Base-by-base conservation (phyloP, 2,888 invertebrate genomes). In the Apamea anceps region DNA sequence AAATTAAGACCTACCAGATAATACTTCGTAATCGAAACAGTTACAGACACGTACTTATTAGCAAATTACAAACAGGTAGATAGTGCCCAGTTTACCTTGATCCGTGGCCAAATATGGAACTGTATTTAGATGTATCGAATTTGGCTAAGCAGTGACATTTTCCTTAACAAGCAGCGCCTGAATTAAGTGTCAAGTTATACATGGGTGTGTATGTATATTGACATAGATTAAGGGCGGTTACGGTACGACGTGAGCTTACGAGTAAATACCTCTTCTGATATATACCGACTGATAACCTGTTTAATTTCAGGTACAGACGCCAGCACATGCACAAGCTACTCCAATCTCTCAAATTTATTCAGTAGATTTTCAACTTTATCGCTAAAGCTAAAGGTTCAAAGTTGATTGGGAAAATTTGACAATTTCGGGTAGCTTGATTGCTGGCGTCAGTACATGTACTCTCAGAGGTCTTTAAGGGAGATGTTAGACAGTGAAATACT, bases 291-390 rank as follows among this genome's bases (percentile, higher is more conserved):
- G 57, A 67, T 75, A 72, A 75, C 54, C 65, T 51, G 68, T 57
- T 79, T 84, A 79, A 84, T 84, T 84, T 25, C 2, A 57, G 48
- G 25, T 62, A n/a, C n/a, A n/a, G n/a, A n/a, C n/a, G n/a, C n/a
- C n/a, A n/a, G n/a, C n/a, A n/a, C n/a, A n/a, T n/a, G n/a, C n/a
- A n/a, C n/a, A n/a, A n/a, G n/a, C n/a, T n/a, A n/a, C n/a, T n/a
- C n/a, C n/a, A n/a, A n/a, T n/a, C n/a, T n/a, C n/a, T n/a, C n/a
- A n/a, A n/a, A n/a, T n/a, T n/a, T n/a, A n/a, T n/a, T n/a, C n/a
- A n/a, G n/a, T n/a, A n/a, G n/a, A n/a, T n/a, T n/a, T n/a, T n/a
- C n/a, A n/a, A n/a, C n/a, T n/a, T n/a, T n/a, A n/a, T n/a, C n/a
- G n/a, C n/a, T n/a, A n/a, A n/a, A n/a, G n/a, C n/a, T n/a, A n/a